Percentiles rank a stretch among this genome's conserved stretches.
phyloP scores from a whole-genome alignment of 2,797 vertebrate genomes.

The Cephalopachus bancanus region DNA sequence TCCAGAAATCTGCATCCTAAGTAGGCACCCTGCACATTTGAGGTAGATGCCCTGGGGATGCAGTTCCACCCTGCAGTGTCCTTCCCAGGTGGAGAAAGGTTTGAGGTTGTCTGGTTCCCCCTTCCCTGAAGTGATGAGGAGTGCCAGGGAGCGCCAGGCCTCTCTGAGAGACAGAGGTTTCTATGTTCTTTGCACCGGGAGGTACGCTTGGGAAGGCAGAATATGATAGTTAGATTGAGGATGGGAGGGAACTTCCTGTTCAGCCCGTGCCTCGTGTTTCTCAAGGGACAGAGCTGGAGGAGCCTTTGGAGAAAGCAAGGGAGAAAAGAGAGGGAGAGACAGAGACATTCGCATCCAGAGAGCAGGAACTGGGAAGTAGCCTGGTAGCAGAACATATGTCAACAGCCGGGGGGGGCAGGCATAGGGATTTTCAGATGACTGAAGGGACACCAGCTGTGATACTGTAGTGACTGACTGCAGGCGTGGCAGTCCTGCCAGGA shows the following conservation, averaged over 20 bases:
- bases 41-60: neutral
- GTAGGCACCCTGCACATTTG: neutral
- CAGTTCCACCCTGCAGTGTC: no score
- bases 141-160: neutral
- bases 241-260: neutral
- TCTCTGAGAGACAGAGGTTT: neutral
- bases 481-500: neutral
- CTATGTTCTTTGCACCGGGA: neutral
- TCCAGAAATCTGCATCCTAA: neutral
- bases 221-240: neutral
- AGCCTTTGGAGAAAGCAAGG: neutral
- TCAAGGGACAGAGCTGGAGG: slow-evolving; percentile 28
- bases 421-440: neutral
- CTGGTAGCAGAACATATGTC: neutral
- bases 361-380: neutral
- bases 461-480: neutral
- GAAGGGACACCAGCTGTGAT: neutral
- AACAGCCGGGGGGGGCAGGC: neutral
- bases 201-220: neutral
- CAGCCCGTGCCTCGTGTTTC: neutral
- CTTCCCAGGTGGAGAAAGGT: neutral
- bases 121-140: neutral
- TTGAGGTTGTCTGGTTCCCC: neutral
- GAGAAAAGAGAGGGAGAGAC: neutral
- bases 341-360: neutral